phyloP scores from a whole-genome alignment of 2,113 vertebrate species.

The Neolamprologus brichardi region DNA sequence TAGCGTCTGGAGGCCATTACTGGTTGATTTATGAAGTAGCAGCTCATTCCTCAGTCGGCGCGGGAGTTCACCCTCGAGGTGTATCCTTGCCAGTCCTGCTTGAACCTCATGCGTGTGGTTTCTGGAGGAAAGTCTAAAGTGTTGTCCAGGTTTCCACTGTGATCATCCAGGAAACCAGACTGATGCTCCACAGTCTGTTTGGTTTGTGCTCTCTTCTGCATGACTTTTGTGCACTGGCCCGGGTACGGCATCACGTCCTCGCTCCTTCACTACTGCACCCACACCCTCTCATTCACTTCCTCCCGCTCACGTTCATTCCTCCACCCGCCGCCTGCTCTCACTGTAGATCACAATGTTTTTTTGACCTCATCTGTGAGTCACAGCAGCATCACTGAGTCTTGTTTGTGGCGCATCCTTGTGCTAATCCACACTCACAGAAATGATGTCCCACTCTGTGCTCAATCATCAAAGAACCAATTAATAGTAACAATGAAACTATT shows the following conservation, averaged over 20 bases:
- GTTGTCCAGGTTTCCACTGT: neutral
- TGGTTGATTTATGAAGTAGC: conserved; percentile 1
- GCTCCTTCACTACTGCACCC: neutral
- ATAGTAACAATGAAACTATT: neutral
- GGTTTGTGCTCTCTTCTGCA: neutral
- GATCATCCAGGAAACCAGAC: neutral
- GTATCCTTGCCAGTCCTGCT: neutral
- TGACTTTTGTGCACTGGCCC: neutral
- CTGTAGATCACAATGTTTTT: neutral
- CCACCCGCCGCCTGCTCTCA: neutral
- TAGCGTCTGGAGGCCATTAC: neutral
- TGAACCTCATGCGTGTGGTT: neutral
- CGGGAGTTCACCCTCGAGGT: neutral
- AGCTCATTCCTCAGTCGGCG: neutral
- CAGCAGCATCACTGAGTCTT: neutral
- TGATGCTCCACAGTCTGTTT: neutral
- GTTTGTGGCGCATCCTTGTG: fast-evolving
- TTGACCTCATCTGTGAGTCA: neutral
- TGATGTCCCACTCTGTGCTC: neutral
- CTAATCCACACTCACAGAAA: neutral
- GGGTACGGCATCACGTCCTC: neutral
- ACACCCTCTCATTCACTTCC: neutral
- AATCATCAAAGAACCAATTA: neutral
- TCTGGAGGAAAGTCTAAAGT: neutral
- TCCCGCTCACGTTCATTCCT: neutral